Base-by-base conservation (phyloP, 2,113 vertebrate species). In the Colistium nudipinnis region DNA sequence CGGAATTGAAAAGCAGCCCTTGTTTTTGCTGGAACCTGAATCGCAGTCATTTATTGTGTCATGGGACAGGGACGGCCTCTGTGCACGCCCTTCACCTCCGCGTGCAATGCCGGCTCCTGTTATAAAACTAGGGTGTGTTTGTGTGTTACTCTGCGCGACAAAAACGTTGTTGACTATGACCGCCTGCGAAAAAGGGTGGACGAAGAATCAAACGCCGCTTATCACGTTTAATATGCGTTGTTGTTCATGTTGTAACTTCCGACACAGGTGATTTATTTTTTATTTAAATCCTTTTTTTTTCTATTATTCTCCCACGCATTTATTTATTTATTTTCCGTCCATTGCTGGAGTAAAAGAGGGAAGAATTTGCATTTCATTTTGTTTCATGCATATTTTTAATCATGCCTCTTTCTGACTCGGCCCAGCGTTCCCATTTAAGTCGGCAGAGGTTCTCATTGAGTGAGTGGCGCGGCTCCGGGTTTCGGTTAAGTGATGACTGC, bases 401-500 rank as follows among this genome's bases (percentile, higher is more conserved):
- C 89, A 85, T 66, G 70, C 79, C 76, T 66, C 36, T 70, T 60
- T 45, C 48, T 71, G 78, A 67, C 71, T 70, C 78, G 59, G 72
- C 80, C 78, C 82, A 51, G 66, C 55, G 20, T 63, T 79, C 78
- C 87, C 83, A 78, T 89, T 87, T 76, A 28, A 78, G 81, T 78
- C 56, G 64, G 64, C 61, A 61, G 80, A 69, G 78, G 17, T 76
- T 83, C 82, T 88, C 82, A 80, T 74, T 64, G 82, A 87, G 78
- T 84, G 88, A 89, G 88, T 86, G 86, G 72, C 74, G 82, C 67
- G 59, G 85, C 80, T 75, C 82, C 49, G 7, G 70, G 72, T 69
- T 70, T 74, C 67, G 13, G 89, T 77, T 86, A 90, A 89, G 86
- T 88, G 90, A 90, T 90, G 90, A 89, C 83, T 86, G 81, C 75